Conservation (phyloP, 2,888 invertebrate species). For the Mimas tiliae region DNA sequence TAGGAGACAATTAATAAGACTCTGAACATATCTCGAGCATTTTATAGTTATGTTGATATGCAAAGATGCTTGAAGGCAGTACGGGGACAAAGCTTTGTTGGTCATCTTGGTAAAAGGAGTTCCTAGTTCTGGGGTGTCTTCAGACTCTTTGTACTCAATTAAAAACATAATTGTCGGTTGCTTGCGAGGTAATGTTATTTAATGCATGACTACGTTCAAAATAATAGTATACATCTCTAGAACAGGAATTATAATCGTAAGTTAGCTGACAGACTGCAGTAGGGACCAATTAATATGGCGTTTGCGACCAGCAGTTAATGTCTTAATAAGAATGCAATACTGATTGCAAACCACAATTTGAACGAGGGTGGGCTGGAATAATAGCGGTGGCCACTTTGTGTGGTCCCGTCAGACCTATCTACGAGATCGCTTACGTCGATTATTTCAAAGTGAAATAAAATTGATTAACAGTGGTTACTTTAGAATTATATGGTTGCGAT, state of each 20-base stretch:
- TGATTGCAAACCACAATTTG: conserved; percentile 62
- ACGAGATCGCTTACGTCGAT: conserved; percentile 50
- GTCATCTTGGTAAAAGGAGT: neutral
- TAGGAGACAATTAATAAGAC: no score
- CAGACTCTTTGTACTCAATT: neutral
- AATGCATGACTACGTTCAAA: neutral
- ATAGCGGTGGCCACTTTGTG: conserved; percentile 57
- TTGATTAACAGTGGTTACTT: conserved; percentile 20
- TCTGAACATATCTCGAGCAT: no score
- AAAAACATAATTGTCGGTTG: neutral
- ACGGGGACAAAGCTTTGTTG: no score
- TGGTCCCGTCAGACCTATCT: conserved; percentile 60
- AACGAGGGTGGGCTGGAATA: conserved; percentile 63
- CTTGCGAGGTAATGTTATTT: neutral
- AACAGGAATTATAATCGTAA: conserved; percentile 5
- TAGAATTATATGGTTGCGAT: conserved; percentile 17
- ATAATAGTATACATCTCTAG: neutral
- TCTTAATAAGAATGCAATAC: conserved; percentile 81
- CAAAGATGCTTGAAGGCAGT: no score
- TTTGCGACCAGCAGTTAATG: conserved; percentile 75
- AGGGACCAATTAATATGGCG: conserved; percentile 36
- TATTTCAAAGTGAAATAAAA: conserved; percentile 20
- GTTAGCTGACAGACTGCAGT: neutral
- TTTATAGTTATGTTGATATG: neutral
- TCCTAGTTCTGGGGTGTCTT: neutral